Percentiles rank a stretch among this genome's conserved stretches.
Evolutionary conservation across 2,888 invertebrate species (phyloP).

Genomic region (Tolmerus cingulatus): DNA sequence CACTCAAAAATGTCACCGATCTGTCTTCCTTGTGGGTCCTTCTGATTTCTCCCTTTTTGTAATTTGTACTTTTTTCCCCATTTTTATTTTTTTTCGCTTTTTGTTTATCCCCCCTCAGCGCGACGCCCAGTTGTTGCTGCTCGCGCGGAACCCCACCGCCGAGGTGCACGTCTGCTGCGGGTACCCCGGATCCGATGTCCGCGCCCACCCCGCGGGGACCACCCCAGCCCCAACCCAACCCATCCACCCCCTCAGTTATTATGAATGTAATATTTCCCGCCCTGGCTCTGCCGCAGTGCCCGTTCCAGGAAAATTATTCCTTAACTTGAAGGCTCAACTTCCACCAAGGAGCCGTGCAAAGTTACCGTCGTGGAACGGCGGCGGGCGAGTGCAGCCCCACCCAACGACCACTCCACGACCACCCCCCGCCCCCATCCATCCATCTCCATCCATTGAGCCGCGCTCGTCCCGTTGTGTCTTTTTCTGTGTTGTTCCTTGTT

Average conservation of each 20-base stretch:
- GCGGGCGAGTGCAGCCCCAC: neutral
- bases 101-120: slow-evolving; percentile 3
- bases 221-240: neutral
- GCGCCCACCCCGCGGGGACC: neutral
- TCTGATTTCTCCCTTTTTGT: slow-evolving; percentile 42
- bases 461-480: slow-evolving; percentile 20
- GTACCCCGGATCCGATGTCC: slow-evolving; percentile 6
- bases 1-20: slow-evolving; percentile 55
- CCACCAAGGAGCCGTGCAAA: slow-evolving; percentile 10
- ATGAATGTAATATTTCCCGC: slow-evolving; percentile 41
- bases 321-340: slow-evolving; percentile 36
- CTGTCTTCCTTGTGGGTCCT: slow-evolving; percentile 50
- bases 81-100: neutral
- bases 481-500: slow-evolving; percentile 35
- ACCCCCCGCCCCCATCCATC: neutral
- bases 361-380: slow-evolving; percentile 10
- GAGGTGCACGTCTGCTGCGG: slow-evolving; percentile 3
- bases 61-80: slow-evolving; percentile 21
- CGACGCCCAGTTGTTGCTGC: neutral
- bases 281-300: neutral
- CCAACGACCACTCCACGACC: neutral
- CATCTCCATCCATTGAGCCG: slow-evolving; percentile 28
- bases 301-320: slow-evolving; percentile 37
- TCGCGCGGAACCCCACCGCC: neutral
- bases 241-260: slow-evolving; percentile 6